phyloP scores from a whole-genome alignment of 2,113 vertebrate species.

The Mystacornis crossleyi region DNA sequence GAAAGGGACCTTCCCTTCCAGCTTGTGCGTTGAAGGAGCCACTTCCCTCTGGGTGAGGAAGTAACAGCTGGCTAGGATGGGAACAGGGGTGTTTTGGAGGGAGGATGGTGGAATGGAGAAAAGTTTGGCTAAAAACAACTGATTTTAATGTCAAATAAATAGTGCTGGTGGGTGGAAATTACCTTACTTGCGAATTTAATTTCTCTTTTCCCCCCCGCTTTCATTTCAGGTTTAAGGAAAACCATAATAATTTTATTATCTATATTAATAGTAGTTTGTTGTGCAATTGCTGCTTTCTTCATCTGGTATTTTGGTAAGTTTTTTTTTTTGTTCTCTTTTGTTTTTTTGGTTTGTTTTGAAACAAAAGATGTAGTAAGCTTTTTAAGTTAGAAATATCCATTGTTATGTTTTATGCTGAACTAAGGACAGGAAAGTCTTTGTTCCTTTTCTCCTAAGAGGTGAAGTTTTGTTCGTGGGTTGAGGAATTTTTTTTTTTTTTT shows the following conservation, averaged over 20 bases:
- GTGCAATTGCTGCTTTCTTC: slow-evolving; percentile 45
- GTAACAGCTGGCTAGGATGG: neutral
- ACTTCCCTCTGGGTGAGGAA: neutral
- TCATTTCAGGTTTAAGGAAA: slow-evolving; percentile 59
- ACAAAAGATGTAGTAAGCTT: neutral
- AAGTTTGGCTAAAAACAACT: neutral
- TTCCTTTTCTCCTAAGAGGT: neutral
- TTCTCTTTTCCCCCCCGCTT: neutral
- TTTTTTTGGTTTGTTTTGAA: neutral
- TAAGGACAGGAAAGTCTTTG: neutral
- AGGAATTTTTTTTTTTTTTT: neutral
- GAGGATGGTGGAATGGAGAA: neutral
- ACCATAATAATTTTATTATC: neutral
- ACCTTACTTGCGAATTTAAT: neutral
- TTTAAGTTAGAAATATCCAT: neutral
- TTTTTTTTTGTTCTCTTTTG: accelerated
- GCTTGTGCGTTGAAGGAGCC: neutral
- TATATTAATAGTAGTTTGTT: neutral
- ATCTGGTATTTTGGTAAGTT: slow-evolving; percentile 79
- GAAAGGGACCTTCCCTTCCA: neutral
- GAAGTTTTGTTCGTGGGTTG: neutral
- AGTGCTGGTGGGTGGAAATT: neutral
- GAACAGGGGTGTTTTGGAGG: neutral
- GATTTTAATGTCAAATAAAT: neutral
- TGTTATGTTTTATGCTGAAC: neutral